Conservation (phyloP, 2,797 vertebrate species). For the Siniperca obscura region DNA sequence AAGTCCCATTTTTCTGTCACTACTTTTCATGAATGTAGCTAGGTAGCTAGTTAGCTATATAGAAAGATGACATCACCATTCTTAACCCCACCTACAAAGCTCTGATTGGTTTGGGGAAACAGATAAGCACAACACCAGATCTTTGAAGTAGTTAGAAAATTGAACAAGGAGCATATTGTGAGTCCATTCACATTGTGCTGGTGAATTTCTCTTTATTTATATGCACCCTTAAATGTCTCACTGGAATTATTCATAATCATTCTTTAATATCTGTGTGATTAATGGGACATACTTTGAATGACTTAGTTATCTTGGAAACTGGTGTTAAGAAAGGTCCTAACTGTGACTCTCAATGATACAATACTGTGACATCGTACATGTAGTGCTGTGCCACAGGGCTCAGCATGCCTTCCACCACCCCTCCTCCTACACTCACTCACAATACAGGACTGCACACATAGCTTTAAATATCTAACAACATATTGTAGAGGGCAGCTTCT, state of each 20-base stretch:
- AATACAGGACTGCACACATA: not conserved
- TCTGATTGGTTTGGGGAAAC: not conserved
- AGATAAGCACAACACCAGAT: not conserved
- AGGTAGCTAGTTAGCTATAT: too few species aligned
- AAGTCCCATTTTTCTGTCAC: not conserved
- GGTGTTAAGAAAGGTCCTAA: not conserved
- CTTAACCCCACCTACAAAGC: too few species aligned
- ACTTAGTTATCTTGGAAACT: not conserved
- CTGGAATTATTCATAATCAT: not conserved
- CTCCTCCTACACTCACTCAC: not conserved
- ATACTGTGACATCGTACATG: not conserved
- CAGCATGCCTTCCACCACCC: not conserved
- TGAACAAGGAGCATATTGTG: not conserved
- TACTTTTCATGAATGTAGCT: not conserved
- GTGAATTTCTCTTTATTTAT: not conserved
- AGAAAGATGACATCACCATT: too few species aligned
- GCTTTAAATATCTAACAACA: not conserved
- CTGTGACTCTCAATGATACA: slow-evolving; percentile 15
- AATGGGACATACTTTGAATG: not conserved
- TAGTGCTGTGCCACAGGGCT: not conserved
- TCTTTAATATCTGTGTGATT: slow-evolving; percentile 8
- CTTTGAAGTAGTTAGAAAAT: not conserved
- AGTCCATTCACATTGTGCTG: not conserved
- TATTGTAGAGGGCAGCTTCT: too few species aligned
- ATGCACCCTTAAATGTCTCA: not conserved